Conservation (phyloP, 1,140 invertebrate genomes). For the Drosophila cardini region DNA sequence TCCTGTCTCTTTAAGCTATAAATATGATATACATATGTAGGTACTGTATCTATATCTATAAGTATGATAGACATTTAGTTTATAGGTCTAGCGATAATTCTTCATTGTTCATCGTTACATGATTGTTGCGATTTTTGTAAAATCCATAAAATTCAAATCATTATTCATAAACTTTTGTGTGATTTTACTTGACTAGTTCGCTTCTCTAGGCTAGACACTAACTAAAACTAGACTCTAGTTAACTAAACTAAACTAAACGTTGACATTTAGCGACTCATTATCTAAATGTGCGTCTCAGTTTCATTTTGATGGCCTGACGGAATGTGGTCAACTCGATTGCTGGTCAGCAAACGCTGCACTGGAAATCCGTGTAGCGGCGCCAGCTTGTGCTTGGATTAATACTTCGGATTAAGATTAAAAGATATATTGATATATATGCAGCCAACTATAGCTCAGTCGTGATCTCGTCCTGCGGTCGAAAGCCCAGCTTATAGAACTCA, state of each 20-base stretch:
- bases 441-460: constrained; percentile 88
- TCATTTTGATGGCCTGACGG: constrained; percentile 63
- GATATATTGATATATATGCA: neutral
- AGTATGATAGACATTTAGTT: constrained; percentile 33
- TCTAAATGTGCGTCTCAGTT: constrained; percentile 69
- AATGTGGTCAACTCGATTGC: constrained; percentile 58
- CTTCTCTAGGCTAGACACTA: constrained; percentile 59
- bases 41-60: constrained; percentile 40
- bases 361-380: constrained; percentile 47
- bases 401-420: constrained; percentile 55
- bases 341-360: constrained; percentile 35
- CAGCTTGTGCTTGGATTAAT: constrained; percentile 63
- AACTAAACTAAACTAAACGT: constrained; percentile 74
- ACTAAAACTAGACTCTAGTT: constrained; percentile 31
- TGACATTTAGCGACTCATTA: constrained; percentile 64
- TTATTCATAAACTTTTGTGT: constrained; percentile 48
- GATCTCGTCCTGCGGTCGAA: constrained; percentile 90
- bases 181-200: constrained; percentile 81
- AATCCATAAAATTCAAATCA: constrained; percentile 79
- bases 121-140: constrained; percentile 80
- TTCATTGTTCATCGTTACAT: constrained; percentile 62
- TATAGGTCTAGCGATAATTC: constrained; percentile 61
- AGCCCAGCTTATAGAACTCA: constrained; percentile 89
- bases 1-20: constrained; percentile 73
- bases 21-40: constrained; percentile 58